Evolutionary conservation across 2,113 vertebrate genomes (phyloP).

Genomic region (Ramphastos sulfuratus): DNA sequence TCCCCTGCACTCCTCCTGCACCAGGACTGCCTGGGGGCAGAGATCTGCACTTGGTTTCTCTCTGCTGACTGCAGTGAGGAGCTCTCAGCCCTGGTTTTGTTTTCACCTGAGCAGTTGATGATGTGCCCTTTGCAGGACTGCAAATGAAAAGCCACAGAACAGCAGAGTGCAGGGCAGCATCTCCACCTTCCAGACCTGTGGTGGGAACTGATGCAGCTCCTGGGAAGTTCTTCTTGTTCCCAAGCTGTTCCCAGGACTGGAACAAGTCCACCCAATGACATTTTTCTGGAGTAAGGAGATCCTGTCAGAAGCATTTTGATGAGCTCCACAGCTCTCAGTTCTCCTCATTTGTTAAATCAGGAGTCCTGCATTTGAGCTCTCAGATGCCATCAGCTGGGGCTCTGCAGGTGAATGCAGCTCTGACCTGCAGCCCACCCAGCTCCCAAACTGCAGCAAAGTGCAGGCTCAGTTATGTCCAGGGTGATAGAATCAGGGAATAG

Average conservation of each 20-base stretch:
- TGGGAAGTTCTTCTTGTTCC: background rate
- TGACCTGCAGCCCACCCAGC: too few species aligned
- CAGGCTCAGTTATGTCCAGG: too few species aligned
- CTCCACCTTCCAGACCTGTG: background rate
- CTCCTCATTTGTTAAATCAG: background rate
- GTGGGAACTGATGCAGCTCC: background rate
- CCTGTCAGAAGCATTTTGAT: background rate
- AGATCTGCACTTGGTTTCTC: background rate
- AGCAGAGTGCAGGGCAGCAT: background rate
- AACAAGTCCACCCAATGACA: background rate
- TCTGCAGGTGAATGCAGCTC: too few species aligned
- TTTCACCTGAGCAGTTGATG: background rate
- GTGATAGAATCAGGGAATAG: too few species aligned
- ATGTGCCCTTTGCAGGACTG: fast-evolving
- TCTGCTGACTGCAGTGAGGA: background rate
- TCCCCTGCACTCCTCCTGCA: background rate
- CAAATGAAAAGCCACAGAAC: background rate
- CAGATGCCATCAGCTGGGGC: too few species aligned
- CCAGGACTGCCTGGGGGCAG: background rate
- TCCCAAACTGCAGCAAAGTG: too few species aligned
- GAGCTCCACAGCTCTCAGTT: background rate
- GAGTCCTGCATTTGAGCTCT: background rate
- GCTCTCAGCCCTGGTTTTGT: fast-evolving
- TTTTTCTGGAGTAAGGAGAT: background rate
- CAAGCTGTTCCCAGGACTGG: background rate